Evolutionary conservation across 1,140 invertebrate genomes (phyloP).

Genomic region (Drosophila kanapiae): DNA sequence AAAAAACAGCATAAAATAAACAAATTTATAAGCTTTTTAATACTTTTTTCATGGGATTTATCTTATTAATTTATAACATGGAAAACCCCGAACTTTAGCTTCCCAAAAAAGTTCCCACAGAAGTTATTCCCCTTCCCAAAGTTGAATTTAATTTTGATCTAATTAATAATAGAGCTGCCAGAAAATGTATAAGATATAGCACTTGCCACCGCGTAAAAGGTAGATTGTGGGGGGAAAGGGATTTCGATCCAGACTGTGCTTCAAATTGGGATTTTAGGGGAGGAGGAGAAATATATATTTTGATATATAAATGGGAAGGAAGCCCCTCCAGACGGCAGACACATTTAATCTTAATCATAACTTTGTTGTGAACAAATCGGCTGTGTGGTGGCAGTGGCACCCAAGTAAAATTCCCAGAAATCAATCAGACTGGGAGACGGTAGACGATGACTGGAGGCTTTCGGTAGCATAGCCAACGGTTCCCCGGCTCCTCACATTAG

Average conservation of each 20-base stretch:
- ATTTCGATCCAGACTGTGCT: slow-evolving; percentile 1
- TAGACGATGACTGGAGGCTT: slow-evolving; percentile 40
- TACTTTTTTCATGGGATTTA: no score
- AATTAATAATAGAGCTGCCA: slow-evolving; percentile 74
- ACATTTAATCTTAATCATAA: slow-evolving; percentile 77
- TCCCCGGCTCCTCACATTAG: slow-evolving; percentile 18
- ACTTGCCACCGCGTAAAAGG: slow-evolving; percentile 72
- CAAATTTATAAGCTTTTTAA: neutral
- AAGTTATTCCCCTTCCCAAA: neutral
- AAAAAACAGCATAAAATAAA: neutral
- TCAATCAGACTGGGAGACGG: slow-evolving; percentile 67
- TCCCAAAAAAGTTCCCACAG: slow-evolving; percentile 28
- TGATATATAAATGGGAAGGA: slow-evolving; percentile 27
- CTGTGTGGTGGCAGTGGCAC: slow-evolving; percentile 53
- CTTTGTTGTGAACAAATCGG: slow-evolving; percentile 68
- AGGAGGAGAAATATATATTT: slow-evolving; percentile 4
- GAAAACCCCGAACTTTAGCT: neutral
- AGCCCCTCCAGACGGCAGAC: slow-evolving; percentile 46
- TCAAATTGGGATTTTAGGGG: neutral
- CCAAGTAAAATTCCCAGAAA: slow-evolving; percentile 72
- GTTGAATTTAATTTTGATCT: slow-evolving; percentile 29
- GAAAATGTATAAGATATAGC: slow-evolving; percentile 54
- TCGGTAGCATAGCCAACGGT: slow-evolving; percentile 72
- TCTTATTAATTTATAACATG: no score
- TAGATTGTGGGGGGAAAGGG: neutral